Evolutionary conservation across 2,797 vertebrate genomes (phyloP).

Genomic region (Sebastes kiyomatsui): DNA sequence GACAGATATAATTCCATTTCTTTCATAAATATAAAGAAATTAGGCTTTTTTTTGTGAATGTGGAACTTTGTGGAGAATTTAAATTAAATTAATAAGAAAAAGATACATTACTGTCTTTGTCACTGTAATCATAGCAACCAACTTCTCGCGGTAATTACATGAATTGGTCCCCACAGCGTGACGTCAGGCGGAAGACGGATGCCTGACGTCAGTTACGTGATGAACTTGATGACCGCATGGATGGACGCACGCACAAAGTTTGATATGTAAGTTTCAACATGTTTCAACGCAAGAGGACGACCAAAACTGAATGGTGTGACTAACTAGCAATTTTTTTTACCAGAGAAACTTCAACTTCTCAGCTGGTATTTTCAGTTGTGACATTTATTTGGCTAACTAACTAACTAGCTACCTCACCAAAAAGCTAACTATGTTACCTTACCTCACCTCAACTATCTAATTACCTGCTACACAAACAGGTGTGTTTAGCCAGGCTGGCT

Average conservation of each 20-base stretch:
- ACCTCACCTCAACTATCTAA: background rate
- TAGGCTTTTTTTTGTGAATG: too few species aligned
- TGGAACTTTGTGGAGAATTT: too few species aligned
- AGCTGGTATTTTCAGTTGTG: background rate
- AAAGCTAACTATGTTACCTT: background rate
- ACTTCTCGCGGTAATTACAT: too few species aligned
- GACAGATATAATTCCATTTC: too few species aligned
- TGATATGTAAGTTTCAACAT: background rate
- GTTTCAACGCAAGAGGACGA: background rate
- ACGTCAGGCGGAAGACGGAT: background rate
- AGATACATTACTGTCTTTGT: too few species aligned
- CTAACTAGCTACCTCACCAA: background rate
- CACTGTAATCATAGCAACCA: too few species aligned
- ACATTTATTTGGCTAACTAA: background rate
- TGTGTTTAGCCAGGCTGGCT: background rate
- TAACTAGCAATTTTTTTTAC: background rate
- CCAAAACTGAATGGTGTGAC: background rate
- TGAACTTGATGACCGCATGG: background rate
- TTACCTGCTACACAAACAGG: background rate
- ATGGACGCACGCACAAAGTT: background rate
- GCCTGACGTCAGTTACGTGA: fast-evolving
- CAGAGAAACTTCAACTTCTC: background rate
- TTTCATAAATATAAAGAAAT: too few species aligned
- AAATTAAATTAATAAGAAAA: too few species aligned
- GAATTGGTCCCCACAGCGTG: too few species aligned